Base-by-base conservation (phyloP, 1,140 invertebrate genomes). In the Ceratina australensis region DNA sequence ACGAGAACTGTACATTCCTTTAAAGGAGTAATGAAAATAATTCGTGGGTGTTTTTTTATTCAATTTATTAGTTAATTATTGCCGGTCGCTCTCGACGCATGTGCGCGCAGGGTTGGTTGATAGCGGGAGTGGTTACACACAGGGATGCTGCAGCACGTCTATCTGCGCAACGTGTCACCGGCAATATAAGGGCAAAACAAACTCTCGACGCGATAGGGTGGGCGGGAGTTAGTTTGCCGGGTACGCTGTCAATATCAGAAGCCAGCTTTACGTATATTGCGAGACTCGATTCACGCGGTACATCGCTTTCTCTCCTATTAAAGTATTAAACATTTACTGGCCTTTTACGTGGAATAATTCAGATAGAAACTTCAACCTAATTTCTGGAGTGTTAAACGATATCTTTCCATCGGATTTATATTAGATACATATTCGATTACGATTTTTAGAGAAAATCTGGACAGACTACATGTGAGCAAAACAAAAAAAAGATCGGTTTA, bases 111-210 rank as follows among this genome's bases (percentile, higher is more conserved):
- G 26, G 15, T 65, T 33, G 60, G 15, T 65, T 33, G 60, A 65
- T 49, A 33, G 13, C 49, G 66, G 26, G 56, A 56, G 57, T 77
- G 66, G 74, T 71, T 77, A 54, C 49, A 77, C 20, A 47, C 26
- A 61, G 49, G 26, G 33, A 42, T 42, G 26, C n/a, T 60, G 22
- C 57, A 54, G 42, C 28, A 61, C 66, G 61, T 49, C 66, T 54
- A 71, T 68, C 65, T 33, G 56, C 56, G 42, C 56, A 69, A 57
- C 66, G 66, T 76, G 74, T 77, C 67, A 71, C 57, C 22, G 26
- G n/a, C 74, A 77, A 67, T 52, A 76, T 61, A 77, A 77, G 47
- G 49, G 47, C 57, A 69, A 77, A 71, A 61, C 66, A 60, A 60
- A 33, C 47, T 28, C 16, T 22, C 57, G 15, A 22, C 57, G 72